Conservation (phyloP, 1,140 invertebrate genomes). For the Conopomorpha cramerella region DNA sequence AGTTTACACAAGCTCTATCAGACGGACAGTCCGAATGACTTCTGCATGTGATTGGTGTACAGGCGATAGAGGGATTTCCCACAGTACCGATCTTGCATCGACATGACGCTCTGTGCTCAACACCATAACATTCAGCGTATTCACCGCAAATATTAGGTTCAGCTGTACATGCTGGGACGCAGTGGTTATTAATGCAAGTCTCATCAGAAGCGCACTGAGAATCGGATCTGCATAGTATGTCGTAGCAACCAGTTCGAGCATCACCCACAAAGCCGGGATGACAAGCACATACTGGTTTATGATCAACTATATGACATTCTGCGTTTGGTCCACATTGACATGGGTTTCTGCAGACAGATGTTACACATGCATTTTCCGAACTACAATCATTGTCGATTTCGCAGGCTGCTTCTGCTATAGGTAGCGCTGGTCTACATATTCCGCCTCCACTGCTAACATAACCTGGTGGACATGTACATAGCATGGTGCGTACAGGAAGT, state of each 20-base stretch:
- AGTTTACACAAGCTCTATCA: conserved; percentile 78
- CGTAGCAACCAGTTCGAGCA: conserved; percentile 74
- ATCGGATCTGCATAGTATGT: conserved; percentile 74
- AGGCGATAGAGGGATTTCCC: conserved; percentile 80
- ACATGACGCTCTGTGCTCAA: conserved; percentile 79
- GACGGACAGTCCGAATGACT: conserved; percentile 75
- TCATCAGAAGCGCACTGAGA: conserved; percentile 77
- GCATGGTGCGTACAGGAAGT: conserved; percentile 83
- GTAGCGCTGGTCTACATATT: conserved; percentile 71
- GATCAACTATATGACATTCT: conserved; percentile 78
- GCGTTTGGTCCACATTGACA: conserved; percentile 82
- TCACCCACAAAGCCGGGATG: conserved; percentile 80
- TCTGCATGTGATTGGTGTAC: conserved; percentile 77
- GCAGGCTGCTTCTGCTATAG: conserved; percentile 70
- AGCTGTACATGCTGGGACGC: conserved; percentile 76
- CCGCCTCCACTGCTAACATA: conserved; percentile 84
- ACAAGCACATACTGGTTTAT: conserved; percentile 85
- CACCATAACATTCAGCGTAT: conserved; percentile 74
- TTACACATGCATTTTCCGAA: conserved; percentile 75
- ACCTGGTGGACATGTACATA: conserved; percentile 86
- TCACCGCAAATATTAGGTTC: conserved; percentile 70
- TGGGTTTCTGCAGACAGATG: conserved; percentile 78
- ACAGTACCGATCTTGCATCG: conserved; percentile 78
- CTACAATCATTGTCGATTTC: conserved; percentile 76
- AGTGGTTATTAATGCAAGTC: conserved; percentile 77